Conservation (phyloP, 2,113 vertebrate genomes). For the Peromyscus californicus region DNA sequence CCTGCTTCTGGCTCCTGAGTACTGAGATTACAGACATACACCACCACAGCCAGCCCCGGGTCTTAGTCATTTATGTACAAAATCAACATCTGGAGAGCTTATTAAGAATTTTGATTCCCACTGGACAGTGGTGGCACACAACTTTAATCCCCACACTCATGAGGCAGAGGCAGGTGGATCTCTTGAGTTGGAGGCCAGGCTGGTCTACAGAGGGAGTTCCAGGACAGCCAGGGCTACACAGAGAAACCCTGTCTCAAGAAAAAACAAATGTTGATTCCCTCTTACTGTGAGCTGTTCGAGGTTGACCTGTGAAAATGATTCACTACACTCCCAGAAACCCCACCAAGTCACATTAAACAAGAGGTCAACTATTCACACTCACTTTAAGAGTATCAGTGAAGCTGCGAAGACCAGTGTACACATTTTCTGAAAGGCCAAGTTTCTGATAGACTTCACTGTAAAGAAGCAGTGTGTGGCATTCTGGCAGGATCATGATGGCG, state of each 20-base stretch:
- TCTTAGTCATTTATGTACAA: not conserved
- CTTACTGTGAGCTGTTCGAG: not conserved
- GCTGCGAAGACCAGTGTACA: not conserved
- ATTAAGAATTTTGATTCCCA: not conserved
- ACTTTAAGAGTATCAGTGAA: not conserved
- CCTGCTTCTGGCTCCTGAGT: not conserved
- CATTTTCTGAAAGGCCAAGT: not conserved
- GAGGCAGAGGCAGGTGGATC: not conserved
- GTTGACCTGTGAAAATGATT: not conserved
- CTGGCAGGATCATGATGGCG: not conserved
- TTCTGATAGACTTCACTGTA: not conserved
- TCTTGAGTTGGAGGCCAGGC: not conserved
- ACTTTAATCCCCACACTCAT: not conserved
- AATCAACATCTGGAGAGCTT: not conserved
- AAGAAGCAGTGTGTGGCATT: not conserved
- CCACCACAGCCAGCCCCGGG: not conserved
- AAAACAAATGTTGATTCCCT: not conserved
- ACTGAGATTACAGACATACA: not conserved
- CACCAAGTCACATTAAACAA: not conserved
- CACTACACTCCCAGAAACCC: not conserved
- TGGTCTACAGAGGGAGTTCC: not conserved
- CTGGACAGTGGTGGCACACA: accelerated
- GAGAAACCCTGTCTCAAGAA: not conserved
- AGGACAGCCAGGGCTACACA: not conserved
- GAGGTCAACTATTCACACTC: not conserved